phyloP scores from a whole-genome alignment of 2,113 vertebrate genomes.

The Baryphthengus martii region DNA sequence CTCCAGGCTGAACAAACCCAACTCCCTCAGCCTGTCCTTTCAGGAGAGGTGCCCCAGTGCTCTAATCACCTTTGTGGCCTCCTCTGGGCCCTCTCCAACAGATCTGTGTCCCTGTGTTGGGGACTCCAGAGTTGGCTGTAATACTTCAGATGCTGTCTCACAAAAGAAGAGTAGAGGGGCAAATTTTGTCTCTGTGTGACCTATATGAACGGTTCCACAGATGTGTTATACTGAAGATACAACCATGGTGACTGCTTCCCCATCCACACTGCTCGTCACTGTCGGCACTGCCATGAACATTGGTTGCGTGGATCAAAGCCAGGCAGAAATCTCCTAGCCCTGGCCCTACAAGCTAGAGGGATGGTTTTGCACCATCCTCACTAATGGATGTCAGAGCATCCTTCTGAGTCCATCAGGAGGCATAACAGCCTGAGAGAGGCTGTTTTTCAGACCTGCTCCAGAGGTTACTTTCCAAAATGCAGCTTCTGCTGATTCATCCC shows the following conservation, averaged over 20 bases:
- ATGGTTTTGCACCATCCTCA: background rate
- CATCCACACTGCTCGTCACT: rapidly evolving
- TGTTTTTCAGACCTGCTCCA: background rate
- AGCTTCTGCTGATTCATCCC: conserved; percentile 57
- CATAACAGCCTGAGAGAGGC: background rate
- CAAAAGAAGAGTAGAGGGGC: too few relatives aligned
- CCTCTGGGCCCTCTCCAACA: too few relatives aligned
- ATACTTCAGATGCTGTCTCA: too few relatives aligned
- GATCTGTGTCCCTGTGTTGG: too few relatives aligned
- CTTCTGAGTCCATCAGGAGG: background rate
- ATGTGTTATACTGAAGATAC: background rate
- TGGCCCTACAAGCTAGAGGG: background rate
- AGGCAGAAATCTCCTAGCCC: background rate
- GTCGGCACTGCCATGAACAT: background rate
- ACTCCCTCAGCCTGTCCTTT: too few relatives aligned
- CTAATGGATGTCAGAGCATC: background rate
- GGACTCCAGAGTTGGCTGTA: too few relatives aligned
- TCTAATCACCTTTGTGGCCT: too few relatives aligned
- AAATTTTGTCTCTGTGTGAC: background rate
- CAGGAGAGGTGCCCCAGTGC: too few relatives aligned
- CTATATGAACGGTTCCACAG: background rate
- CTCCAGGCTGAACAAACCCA: too few relatives aligned
- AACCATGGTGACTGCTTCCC: background rate
- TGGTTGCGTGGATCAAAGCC: background rate
- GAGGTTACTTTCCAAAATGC: conserved; percentile 3